Conservation (phyloP, 2,888 invertebrate species). For the Malacosoma neustria region DNA sequence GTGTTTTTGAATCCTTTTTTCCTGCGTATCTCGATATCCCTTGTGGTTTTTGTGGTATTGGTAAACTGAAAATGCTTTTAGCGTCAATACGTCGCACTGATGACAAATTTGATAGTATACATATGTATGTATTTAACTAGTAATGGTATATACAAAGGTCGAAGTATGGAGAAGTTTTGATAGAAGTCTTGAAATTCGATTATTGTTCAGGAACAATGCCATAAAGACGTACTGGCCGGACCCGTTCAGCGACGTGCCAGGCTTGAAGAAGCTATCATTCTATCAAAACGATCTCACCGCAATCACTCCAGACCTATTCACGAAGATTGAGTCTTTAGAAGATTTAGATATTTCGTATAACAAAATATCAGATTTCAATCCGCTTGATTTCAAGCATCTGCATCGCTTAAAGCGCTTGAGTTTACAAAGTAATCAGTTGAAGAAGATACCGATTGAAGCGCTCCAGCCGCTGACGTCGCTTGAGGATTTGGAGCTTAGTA, state of each 20-base stretch:
- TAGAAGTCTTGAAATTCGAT: too few species aligned
- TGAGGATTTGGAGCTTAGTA: constrained; percentile 62
- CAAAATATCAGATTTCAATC: constrained; percentile 48
- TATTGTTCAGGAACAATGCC: constrained; percentile 55
- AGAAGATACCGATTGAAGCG: constrained; percentile 48
- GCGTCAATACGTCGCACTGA: not conserved
- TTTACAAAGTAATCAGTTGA: constrained; percentile 60
- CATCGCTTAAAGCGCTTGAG: constrained; percentile 47
- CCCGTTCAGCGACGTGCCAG: constrained; percentile 51
- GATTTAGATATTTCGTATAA: constrained; percentile 73
- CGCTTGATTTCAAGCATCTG: constrained; percentile 49
- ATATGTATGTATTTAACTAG: too few species aligned
- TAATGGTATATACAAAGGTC: too few species aligned
- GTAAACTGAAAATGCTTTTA: not conserved
- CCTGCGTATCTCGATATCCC: not conserved
- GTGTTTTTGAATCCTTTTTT: constrained; percentile 10
- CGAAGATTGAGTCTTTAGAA: constrained; percentile 49
- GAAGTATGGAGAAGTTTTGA: too few species aligned
- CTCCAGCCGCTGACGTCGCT: constrained; percentile 47
- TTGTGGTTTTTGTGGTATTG: not conserved
- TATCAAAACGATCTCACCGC: constrained; percentile 60
- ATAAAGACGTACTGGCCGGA: constrained; percentile 64
- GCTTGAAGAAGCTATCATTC: constrained; percentile 57
- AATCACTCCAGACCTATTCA: constrained; percentile 61
- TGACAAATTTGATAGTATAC: too few species aligned